These are phyloP conservation scores for Pluvianellus socialis DNA, from an alignment of 2,113 vertebrate genomes.

Conservation along the genomic window DNA sequence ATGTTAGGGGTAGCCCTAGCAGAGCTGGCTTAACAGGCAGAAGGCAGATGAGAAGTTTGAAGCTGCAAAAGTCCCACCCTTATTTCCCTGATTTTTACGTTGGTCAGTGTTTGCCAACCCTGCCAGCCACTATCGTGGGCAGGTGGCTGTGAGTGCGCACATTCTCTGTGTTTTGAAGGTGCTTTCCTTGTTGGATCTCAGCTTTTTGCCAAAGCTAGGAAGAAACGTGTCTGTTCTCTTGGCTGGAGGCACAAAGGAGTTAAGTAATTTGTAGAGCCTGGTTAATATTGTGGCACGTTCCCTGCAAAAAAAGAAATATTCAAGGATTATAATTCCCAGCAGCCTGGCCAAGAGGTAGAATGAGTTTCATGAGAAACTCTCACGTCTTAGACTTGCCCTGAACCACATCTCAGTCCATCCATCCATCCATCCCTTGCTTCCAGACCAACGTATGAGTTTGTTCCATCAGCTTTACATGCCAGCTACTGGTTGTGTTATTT, in stretches of 20 bases:
- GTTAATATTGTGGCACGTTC: not conserved
- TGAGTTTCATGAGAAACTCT: not conserved
- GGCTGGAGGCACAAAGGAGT: not conserved
- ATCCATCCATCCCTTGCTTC: not conserved
- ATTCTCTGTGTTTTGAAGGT: fast-evolving
- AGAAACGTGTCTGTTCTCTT: fast-evolving
- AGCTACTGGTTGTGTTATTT: not conserved
- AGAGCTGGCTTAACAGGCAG: not conserved
- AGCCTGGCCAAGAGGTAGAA: not conserved
- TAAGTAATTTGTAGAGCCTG: not conserved
- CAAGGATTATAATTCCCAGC: not conserved
- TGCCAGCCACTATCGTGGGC: not conserved
- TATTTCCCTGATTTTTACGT: not conserved
- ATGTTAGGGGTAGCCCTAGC: not conserved
- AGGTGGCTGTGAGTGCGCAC: not conserved
- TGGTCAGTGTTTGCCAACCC: not conserved
- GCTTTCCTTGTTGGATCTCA: not conserved
- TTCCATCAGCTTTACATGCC: not conserved
- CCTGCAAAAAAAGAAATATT: too few species aligned
- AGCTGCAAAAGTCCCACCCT: not conserved
- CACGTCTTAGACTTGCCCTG: not conserved
- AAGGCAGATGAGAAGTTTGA: not conserved
- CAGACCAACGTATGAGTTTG: not conserved
- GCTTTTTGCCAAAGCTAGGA: not conserved
- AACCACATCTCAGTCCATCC: fast-evolving